Evolutionary conservation across 2,797 vertebrate genomes (phyloP).

Genomic region (Hemitrygon akajei): DNA sequence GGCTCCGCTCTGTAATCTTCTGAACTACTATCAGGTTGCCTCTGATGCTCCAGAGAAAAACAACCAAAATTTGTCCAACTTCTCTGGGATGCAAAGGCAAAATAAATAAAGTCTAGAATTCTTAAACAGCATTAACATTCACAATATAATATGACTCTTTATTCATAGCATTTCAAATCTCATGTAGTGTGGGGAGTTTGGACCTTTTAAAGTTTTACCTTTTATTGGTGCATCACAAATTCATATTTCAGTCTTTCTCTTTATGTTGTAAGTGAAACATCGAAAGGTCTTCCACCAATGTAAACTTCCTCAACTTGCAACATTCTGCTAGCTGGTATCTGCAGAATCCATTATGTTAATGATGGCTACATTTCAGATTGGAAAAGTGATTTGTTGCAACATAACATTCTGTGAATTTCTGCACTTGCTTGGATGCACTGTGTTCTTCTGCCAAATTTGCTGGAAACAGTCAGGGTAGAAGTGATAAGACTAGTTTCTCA

Average conservation of each 20-base stretch:
- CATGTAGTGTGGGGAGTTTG: not conserved
- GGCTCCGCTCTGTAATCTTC: too few relatives aligned
- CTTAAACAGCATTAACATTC: not conserved
- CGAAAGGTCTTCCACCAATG: not conserved
- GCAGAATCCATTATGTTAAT: not conserved
- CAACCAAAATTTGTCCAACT: too few relatives aligned
- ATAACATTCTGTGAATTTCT: not conserved
- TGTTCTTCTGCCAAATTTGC: not conserved
- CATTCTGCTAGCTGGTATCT: not conserved
- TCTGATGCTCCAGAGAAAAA: too few relatives aligned
- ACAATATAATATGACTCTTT: not conserved
- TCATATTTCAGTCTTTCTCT: too few relatives aligned
- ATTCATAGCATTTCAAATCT: not conserved
- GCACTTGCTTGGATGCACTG: not conserved
- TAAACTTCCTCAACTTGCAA: not conserved
- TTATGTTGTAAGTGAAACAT: not conserved
- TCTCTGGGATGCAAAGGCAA: not conserved
- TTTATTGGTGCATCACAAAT: not conserved
- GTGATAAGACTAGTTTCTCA: too few relatives aligned
- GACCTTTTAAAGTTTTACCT: not conserved
- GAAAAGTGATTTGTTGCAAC: too few relatives aligned
- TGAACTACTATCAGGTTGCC: too few relatives aligned
- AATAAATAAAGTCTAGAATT: not conserved
- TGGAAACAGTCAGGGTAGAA: too few relatives aligned
- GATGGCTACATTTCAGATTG: not conserved